These are phyloP conservation scores for Elaphurus davidianus DNA, from an alignment of 2,113 vertebrate species.

Conservation along the genomic window DNA sequence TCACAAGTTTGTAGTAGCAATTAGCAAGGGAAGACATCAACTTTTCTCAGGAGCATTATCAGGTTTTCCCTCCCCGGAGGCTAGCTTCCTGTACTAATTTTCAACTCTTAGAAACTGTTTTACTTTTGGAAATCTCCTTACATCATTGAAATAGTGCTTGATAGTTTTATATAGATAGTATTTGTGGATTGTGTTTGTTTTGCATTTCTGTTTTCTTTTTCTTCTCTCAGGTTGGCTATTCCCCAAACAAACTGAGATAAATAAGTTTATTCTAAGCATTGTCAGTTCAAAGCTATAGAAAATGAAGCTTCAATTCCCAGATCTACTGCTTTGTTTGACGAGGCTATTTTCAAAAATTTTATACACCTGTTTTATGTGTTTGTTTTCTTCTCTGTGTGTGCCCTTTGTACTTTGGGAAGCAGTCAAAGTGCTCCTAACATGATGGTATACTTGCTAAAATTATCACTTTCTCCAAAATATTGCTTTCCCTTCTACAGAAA, in stretches of 20 bases:
- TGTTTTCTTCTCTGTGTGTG: not conserved
- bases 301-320: not conserved
- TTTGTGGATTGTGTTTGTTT: not conserved
- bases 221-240: not conserved
- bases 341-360: not conserved
- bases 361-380: not conserved
- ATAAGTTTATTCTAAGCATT: not conserved
- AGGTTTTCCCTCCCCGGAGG: not conserved
- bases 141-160: not conserved
- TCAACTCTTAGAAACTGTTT: not conserved
- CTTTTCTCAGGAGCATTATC: not conserved
- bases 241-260: not conserved
- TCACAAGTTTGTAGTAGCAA: not conserved
- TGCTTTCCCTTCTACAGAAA: not conserved
- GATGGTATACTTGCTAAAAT: not conserved
- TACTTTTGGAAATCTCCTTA: not conserved
- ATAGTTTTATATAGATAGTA: not conserved
- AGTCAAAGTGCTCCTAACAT: not conserved
- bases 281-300: not conserved
- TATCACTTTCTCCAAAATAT: not conserved
- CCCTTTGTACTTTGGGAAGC: not conserved
- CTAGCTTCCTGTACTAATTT: not conserved
- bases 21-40: not conserved
- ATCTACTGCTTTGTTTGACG: not conserved
- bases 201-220: not conserved